phyloP scores from a whole-genome alignment of 2,888 invertebrate species.

The Catonia carolina region DNA sequence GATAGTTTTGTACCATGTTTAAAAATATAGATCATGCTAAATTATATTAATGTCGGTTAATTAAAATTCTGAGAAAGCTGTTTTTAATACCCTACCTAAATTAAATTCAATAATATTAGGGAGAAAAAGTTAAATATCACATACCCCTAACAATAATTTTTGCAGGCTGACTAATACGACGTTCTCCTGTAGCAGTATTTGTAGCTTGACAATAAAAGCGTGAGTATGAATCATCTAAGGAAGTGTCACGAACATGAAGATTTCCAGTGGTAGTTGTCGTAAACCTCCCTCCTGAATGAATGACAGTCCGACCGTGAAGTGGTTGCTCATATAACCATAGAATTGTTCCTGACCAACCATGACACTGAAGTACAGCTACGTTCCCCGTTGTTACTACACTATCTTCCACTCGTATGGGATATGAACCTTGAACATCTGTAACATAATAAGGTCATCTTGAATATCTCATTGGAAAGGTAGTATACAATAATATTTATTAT shows the following conservation, averaged over 20 bases:
- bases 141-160: conserved; percentile 65
- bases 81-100: too few relatives aligned
- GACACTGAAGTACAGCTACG: conserved; percentile 38
- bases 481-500: too few relatives aligned
- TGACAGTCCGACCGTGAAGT: conserved; percentile 24
- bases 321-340: conserved; percentile 37
- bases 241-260: conserved; percentile 65
- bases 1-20: too few relatives aligned
- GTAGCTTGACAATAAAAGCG: conserved; percentile 77
- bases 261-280: conserved; percentile 65
- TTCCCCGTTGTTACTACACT: conserved; percentile 38
- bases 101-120: too few relatives aligned
- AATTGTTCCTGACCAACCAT: conserved; percentile 30
- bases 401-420: conserved; percentile 37
- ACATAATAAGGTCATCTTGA: not conserved
- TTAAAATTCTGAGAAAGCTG: too few relatives aligned
- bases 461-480: not conserved
- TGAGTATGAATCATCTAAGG: conserved; percentile 63
- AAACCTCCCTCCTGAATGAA: conserved; percentile 41
- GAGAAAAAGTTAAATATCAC: too few relatives aligned
- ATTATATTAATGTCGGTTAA: too few relatives aligned
- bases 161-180: conserved; percentile 64
- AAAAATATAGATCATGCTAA: too few relatives aligned
- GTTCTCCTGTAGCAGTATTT: conserved; percentile 72
- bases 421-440: conserved; percentile 35